Conservation (phyloP, 2,113 vertebrate genomes). For the Apodemus speciosus region DNA sequence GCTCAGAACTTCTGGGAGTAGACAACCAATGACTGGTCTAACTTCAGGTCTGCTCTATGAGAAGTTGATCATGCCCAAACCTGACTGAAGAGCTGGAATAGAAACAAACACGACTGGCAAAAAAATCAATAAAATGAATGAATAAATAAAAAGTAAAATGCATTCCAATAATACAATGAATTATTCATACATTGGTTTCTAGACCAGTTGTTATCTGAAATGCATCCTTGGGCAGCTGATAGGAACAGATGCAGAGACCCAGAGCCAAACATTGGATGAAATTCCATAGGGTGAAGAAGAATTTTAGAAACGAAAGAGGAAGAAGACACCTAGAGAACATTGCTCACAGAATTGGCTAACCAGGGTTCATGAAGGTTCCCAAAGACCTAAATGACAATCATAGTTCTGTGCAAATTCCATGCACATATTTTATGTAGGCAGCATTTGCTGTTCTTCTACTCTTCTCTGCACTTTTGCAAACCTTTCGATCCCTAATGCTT, state of each 20-base stretch:
- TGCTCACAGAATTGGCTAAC: background rate
- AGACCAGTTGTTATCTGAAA: background rate
- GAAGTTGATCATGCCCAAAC: background rate
- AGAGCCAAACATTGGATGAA: background rate
- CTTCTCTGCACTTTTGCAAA: no score
- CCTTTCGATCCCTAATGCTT: no score
- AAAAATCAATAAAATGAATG: background rate
- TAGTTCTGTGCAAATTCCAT: background rate
- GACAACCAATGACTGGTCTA: background rate
- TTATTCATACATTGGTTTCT: background rate
- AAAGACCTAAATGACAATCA: background rate
- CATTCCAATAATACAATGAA: background rate
- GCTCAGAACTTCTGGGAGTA: background rate
- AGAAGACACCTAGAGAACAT: background rate
- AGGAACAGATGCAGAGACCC: background rate
- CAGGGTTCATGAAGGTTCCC: background rate
- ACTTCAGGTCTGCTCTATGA: background rate
- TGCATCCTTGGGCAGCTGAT: background rate
- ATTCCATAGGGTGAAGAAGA: background rate
- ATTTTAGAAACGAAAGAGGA: background rate
- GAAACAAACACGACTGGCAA: background rate
- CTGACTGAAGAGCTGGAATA: background rate
- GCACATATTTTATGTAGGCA: background rate
- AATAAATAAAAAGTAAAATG: background rate
- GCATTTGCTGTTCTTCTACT: no score